Conservation (phyloP, 2,797 vertebrate genomes). For the Lophotriccus pileatus region DNA sequence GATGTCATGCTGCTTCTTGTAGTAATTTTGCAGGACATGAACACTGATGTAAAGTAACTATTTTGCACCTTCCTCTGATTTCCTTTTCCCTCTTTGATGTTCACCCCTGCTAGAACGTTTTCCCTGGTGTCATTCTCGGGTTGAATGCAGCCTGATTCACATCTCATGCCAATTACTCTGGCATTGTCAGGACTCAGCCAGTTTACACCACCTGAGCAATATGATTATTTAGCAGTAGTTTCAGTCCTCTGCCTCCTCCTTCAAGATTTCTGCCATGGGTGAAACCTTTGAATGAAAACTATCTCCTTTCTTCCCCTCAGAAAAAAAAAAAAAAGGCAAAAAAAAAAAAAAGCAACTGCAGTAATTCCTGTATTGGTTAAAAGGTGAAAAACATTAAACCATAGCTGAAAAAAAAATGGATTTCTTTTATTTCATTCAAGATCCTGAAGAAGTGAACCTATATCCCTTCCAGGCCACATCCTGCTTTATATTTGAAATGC, state of each 20-base stretch:
- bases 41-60: conserved; percentile 24
- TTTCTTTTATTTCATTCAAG: not conserved
- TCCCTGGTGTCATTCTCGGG: not conserved
- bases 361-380: not conserved
- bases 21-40: conserved; percentile 56
- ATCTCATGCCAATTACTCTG: conserved; percentile 43
- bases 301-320: not conserved
- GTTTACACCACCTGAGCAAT: conserved; percentile 36
- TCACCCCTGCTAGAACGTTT: conserved; percentile 33
- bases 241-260: not conserved
- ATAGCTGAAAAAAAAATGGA: not conserved
- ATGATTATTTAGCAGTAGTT: conserved; percentile 1
- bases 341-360: not conserved
- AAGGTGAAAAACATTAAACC: not conserved
- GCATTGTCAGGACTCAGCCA: conserved; percentile 6
- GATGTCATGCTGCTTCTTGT: not conserved
- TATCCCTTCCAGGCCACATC: not conserved
- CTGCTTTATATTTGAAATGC: not conserved
- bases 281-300: not conserved
- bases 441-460: not conserved
- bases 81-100: conserved; percentile 31
- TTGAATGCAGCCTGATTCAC: conserved; percentile 31
- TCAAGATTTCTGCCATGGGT: not conserved
- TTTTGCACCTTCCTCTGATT: conserved; percentile 39
- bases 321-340: not conserved